phyloP scores from a whole-genome alignment of 2,113 vertebrate species.

The Epinephelus cyanopodus region DNA sequence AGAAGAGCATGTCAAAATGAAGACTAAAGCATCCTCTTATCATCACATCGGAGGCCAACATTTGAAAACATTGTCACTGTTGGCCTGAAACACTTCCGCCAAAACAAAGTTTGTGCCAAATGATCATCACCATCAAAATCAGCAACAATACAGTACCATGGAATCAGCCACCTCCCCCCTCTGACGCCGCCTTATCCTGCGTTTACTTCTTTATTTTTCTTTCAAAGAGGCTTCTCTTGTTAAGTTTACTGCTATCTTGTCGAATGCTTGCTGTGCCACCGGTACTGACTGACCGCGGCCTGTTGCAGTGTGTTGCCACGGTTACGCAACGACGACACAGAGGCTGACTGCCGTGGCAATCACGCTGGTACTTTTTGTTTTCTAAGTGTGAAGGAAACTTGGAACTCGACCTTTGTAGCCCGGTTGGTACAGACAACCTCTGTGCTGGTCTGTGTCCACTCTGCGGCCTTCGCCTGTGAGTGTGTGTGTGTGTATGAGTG shows the following conservation, averaged over 20 bases:
- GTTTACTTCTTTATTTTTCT: constrained; percentile 60
- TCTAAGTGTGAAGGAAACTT: constrained; percentile 63
- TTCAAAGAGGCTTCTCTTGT: constrained; percentile 63
- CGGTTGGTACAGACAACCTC: constrained; percentile 88
- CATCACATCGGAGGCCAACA: constrained; percentile 67
- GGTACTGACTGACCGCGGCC: constrained; percentile 57
- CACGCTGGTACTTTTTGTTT: constrained; percentile 92
- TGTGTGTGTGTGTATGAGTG: constrained; percentile 38
- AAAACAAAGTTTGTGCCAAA: constrained; percentile 97
- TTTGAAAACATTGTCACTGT: constrained; percentile 82
- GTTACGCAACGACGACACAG: constrained; percentile 52
- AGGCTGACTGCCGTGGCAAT: constrained; percentile 81
- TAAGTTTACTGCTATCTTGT: constrained; percentile 60
- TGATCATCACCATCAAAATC: constrained; percentile 59
- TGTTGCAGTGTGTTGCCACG: constrained; percentile 36
- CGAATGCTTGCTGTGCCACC: constrained; percentile 47
- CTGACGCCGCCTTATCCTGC: constrained; percentile 67
- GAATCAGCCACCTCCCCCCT: constrained; percentile 33
- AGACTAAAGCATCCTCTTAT: constrained; percentile 70
- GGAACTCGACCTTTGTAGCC: constrained; percentile 57
- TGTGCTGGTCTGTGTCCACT: constrained; percentile 86
- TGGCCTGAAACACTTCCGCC: constrained; percentile 84
- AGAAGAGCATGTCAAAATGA: constrained; percentile 97
- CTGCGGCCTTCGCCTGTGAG: constrained; percentile 77
- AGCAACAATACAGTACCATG: constrained; percentile 52